These are phyloP conservation scores for Drosophila melanica DNA, from an alignment of 1,140 invertebrate species.

Conservation along the genomic window DNA sequence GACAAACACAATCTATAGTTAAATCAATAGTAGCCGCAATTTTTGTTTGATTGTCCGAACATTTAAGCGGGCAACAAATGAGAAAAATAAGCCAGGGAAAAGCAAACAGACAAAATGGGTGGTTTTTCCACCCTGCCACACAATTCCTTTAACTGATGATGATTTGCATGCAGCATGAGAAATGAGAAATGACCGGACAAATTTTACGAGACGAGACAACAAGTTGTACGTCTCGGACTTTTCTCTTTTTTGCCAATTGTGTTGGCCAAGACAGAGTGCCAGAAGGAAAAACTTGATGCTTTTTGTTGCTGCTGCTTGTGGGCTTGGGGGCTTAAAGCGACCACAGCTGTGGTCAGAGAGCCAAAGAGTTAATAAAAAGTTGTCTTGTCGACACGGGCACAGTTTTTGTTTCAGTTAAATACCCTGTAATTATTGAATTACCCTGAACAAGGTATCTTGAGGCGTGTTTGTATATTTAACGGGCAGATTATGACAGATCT, in stretches of 20 bases:
- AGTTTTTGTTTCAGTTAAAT: slow-evolving; percentile 11
- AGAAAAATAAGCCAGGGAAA: slow-evolving; percentile 42
- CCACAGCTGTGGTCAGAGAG: slow-evolving; percentile 40
- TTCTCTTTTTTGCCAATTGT: slow-evolving; percentile 48
- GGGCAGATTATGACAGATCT: too few relatives aligned
- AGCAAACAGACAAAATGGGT: slow-evolving; percentile 10
- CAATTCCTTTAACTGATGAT: slow-evolving; percentile 17
- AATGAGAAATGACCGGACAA: slow-evolving; percentile 44
- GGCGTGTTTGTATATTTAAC: too few relatives aligned
- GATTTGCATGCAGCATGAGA: slow-evolving; percentile 63
- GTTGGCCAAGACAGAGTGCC: slow-evolving; percentile 40
- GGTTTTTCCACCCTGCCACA: background rate
- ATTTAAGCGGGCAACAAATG: slow-evolving; percentile 63
- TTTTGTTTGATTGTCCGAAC: slow-evolving; percentile 44
- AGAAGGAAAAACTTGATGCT: slow-evolving; percentile 15
- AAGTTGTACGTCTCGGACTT: slow-evolving; percentile 54
- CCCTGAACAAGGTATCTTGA: too few relatives aligned
- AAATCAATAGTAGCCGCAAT: slow-evolving; percentile 67
- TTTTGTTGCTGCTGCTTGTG: background rate
- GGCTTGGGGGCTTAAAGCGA: slow-evolving; percentile 6
- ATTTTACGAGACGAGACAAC: slow-evolving; percentile 57
- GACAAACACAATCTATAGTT: slow-evolving; percentile 22
- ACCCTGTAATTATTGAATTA: background rate
- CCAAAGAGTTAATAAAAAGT: slow-evolving; percentile 76
- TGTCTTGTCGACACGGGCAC: slow-evolving; percentile 51